These are phyloP conservation scores for Bombylius major DNA, from an alignment of 2,888 invertebrate genomes.

Conservation along the genomic window DNA sequence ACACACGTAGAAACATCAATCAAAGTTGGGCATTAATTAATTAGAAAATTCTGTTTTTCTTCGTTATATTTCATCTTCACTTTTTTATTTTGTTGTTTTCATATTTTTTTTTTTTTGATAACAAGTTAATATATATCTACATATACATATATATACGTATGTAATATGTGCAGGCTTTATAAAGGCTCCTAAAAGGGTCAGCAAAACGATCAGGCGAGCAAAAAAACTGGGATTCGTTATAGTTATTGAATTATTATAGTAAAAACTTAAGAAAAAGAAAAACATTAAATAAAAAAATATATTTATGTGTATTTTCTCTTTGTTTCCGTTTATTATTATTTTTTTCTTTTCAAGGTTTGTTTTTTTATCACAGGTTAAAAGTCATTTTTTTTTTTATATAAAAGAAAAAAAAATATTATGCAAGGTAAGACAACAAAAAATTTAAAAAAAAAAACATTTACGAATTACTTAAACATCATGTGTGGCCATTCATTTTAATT, in stretches of 20 bases:
- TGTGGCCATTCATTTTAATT: background rate
- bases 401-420: no score
- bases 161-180: no score
- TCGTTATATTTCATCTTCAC: background rate
- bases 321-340: no score
- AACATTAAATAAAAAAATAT: no score
- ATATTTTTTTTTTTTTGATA: background rate
- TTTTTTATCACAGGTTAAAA: no score
- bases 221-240: background rate
- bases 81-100: background rate
- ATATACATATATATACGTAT: background rate
- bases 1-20: constrained; percentile 8
- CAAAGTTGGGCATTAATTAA: constrained; percentile 6
- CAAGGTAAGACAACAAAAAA: no score
- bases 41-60: background rate
- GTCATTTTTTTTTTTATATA: no score
- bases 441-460: no score
- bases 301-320: background rate
- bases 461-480: background rate
- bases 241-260: background rate
- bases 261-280: background rate
- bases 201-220: no score
- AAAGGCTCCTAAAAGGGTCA: no score
- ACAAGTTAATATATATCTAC: background rate
- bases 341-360: background rate